These are phyloP conservation scores for Brachynemurus nebulosus DNA, from an alignment of 2,888 invertebrate genomes.

Conservation along the genomic window DNA sequence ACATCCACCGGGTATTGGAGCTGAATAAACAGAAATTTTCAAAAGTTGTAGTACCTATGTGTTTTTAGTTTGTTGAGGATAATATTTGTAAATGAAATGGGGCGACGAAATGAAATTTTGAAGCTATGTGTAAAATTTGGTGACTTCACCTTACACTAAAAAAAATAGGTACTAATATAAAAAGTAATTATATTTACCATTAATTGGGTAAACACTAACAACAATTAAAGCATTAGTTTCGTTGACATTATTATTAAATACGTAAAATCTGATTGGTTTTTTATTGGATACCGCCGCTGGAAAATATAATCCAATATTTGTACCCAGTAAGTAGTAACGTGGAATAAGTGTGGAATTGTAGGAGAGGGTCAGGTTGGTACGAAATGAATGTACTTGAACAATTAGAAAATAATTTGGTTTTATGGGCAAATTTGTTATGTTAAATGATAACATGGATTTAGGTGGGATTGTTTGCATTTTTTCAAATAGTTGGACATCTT, in stretches of 20 bases:
- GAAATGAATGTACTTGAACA: conserved; percentile 49
- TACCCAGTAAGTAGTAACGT: conserved; percentile 36
- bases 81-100: not conserved
- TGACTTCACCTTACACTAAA: too few species aligned
- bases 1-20: conserved; percentile 67
- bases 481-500: conserved; percentile 23
- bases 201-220: not conserved
- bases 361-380: conserved; percentile 41
- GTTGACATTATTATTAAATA: conserved; percentile 32
- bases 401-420: conserved; percentile 39
- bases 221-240: conserved; percentile 18
- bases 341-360: conserved; percentile 27
- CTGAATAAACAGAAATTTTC: conserved; percentile 32
- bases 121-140: too few species aligned
- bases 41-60: not conserved
- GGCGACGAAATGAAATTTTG: not conserved
- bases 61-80: not conserved
- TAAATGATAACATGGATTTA: conserved; percentile 24
- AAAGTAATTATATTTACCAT: too few species aligned
- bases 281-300: conserved; percentile 20
- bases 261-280: conserved; percentile 26
- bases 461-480: conserved; percentile 19
- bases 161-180: not conserved
- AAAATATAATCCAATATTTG: conserved; percentile 44
- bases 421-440: conserved; percentile 32